phyloP scores from a whole-genome alignment of 1,140 invertebrate genomes.

The Octopus sinensis region DNA sequence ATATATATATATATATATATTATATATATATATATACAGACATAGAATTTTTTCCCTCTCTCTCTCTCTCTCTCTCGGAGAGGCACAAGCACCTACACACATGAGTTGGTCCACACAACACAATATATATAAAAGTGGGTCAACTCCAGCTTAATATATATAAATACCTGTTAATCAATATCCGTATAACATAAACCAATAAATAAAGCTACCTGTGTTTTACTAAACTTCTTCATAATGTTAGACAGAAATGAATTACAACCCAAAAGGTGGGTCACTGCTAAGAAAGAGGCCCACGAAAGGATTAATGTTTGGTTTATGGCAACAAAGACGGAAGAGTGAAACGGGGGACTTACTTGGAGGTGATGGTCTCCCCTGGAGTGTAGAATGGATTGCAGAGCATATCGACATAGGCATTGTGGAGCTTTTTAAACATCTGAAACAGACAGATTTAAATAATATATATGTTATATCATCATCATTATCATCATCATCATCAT shows the following conservation, averaged over 20 bases:
- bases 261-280: background rate
- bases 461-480: no score
- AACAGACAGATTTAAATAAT: slow-evolving; percentile 32
- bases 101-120: no score
- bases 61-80: no score
- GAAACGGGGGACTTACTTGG: slow-evolving; percentile 34
- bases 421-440: slow-evolving; percentile 85
- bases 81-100: no score
- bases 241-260: background rate
- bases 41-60: no score
- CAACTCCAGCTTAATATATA: background rate
- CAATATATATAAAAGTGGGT: no score
- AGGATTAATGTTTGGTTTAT: background rate
- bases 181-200: background rate
- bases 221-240: background rate
- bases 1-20: no score
- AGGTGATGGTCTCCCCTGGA: slow-evolving; percentile 62
- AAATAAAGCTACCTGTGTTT: background rate
- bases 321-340: background rate
- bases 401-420: slow-evolving; percentile 85
- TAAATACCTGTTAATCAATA: background rate
- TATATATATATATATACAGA: no score
- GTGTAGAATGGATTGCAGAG: slow-evolving; percentile 93
- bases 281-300: background rate
- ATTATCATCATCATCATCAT: no score